phyloP scores from a whole-genome alignment of 1,140 invertebrate species.

The Atta texana region DNA sequence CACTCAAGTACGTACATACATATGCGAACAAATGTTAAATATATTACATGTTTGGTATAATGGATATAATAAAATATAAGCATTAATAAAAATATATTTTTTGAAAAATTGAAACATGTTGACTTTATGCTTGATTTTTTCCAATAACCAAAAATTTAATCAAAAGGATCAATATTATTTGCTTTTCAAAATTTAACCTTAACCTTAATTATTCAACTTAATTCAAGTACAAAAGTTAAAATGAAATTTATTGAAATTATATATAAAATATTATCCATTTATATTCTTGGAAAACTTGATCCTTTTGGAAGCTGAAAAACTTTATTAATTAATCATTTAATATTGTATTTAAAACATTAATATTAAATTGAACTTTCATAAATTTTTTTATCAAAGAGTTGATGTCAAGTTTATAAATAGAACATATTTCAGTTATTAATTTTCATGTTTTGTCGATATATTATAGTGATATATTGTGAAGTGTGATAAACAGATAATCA shows the following conservation, averaged over 20 bases:
- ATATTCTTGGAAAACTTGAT: background rate
- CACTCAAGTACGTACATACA: background rate
- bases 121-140: background rate
- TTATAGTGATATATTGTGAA: background rate
- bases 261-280: background rate
- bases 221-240: background rate
- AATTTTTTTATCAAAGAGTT: background rate
- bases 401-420: background rate
- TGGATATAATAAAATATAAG: background rate
- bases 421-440: background rate
- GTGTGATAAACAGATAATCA: constrained; percentile 23
- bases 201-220: background rate
- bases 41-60: background rate
- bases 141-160: background rate
- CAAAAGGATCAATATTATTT: background rate
- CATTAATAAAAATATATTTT: background rate
- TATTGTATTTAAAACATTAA: background rate
- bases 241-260: background rate
- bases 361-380: background rate
- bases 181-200: background rate
- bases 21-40: background rate
- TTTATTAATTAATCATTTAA: background rate
- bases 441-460: background rate
- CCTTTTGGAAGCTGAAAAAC: background rate
- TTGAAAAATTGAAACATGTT: background rate